Conservation (phyloP, 1,140 invertebrate genomes). For the Arion vulgaris region DNA sequence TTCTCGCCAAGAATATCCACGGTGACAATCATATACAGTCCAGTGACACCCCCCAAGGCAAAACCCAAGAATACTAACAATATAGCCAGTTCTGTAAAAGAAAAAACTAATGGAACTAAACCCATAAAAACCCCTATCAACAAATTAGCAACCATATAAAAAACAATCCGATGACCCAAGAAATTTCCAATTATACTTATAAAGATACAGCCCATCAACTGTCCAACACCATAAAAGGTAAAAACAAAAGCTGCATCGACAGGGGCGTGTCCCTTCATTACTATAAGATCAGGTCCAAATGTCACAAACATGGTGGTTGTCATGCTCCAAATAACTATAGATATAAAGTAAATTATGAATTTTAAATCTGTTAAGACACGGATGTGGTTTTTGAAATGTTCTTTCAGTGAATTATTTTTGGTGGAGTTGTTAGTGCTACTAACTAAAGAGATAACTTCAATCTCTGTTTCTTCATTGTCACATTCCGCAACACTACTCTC, state of each 20-base stretch:
- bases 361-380: constrained; percentile 46
- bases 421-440: not conserved
- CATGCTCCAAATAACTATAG: constrained; percentile 59
- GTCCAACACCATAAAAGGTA: constrained; percentile 49
- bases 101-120: constrained; percentile 43
- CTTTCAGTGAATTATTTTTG: constrained; percentile 6
- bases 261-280: constrained; percentile 42
- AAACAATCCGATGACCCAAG: constrained; percentile 45
- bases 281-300: constrained; percentile 53
- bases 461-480: not conserved
- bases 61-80: constrained; percentile 47
- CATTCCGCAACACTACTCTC: not conserved
- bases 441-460: not conserved
- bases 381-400: constrained; percentile 35
- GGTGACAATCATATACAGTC: constrained; percentile 55
- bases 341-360: constrained; percentile 56
- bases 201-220: constrained; percentile 52
- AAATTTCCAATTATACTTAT: constrained; percentile 55
- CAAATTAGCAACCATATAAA: constrained; percentile 54
- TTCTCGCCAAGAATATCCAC: constrained; percentile 53
- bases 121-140: constrained; percentile 44
- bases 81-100: constrained; percentile 28
- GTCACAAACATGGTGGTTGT: constrained; percentile 49
- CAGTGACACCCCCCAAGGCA: constrained; percentile 56
- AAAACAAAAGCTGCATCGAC: constrained; percentile 46